phyloP scores from a whole-genome alignment of 2,888 invertebrate species.

The Perizoma flavofasciatum region DNA sequence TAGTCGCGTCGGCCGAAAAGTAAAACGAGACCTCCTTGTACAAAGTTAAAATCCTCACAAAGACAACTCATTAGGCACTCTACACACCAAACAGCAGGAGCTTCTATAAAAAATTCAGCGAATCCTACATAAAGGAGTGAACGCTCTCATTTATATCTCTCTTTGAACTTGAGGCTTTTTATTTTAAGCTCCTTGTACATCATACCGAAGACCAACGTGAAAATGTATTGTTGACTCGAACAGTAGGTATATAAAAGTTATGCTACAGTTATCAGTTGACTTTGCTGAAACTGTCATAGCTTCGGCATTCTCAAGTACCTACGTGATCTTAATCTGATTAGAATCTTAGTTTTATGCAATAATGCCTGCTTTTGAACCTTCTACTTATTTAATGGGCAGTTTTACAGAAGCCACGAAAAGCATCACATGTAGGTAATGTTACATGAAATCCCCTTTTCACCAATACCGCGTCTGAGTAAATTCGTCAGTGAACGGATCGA shows the following conservation, averaged over 20 bases:
- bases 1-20: slow-evolving; percentile 41
- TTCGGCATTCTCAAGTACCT: not conserved
- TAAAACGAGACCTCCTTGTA: slow-evolving; percentile 50
- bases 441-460: slow-evolving; percentile 24
- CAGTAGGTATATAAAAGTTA: not conserved
- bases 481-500: slow-evolving; percentile 49
- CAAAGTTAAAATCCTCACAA: slow-evolving; percentile 60
- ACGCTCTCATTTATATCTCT: slow-evolving; percentile 59
- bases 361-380: no score
- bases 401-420: slow-evolving; percentile 12
- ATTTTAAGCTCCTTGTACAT: slow-evolving; percentile 53
- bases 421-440: not conserved
- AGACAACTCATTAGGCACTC: slow-evolving; percentile 69
- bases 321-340: no score
- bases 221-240: slow-evolving; percentile 7
- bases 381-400: not conserved
- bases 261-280: no score
- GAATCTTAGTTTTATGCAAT: no score
- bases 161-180: slow-evolving; percentile 68
- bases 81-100: slow-evolving; percentile 59
- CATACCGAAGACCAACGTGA: slow-evolving; percentile 3
- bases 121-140: slow-evolving; percentile 55
- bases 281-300: no score
- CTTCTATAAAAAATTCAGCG: slow-evolving; percentile 65
- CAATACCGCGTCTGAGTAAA: slow-evolving; percentile 22